Evolutionary conservation across 2,797 vertebrate species (phyloP), one percentile per base, ranked within the genome.

Genomic region (Malurus leucopterus): DNA sequence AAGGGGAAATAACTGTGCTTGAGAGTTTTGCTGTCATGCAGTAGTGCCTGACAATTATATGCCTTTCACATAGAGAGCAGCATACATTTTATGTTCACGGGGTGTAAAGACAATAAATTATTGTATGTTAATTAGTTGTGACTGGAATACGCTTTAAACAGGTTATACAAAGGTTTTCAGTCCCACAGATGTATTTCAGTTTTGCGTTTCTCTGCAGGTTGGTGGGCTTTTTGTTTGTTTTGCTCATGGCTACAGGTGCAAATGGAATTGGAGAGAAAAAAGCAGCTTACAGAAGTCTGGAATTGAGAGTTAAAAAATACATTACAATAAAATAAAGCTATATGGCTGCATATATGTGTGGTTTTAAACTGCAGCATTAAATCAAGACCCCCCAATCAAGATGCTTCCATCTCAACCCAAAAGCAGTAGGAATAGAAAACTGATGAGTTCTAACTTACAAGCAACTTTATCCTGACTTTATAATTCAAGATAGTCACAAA

Each of bases 281-380:
- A 63, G 10, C 27, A 61, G 19, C 8, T 65, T 65, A 44, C 10
- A 24, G 15, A 54, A 81, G 8, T 41, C 14, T 46, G 49, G 65
- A 72, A 23, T 38, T 72, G 13, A 46, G 53, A 41, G 32, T 36
- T 67, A 10, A 53, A 70, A 59, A 50, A 23, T 8, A 11, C 1
- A 10, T 58, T 62, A 68, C 29, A 49, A n/a, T 27, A 9, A 72
- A 15, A 5, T 18, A 55, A 49, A 8, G 19, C 11, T 18, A 12
- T 43, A 32, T 9, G n/a, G 47, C 3, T 44, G 2, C 8, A 3
- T 2, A 9, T 7, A 8, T 13, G 8, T 23, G 10, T 26, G 18
- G 27, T 72, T 76, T 62, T 57, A 10, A 85, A 77, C n/a, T 4
- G 4, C 6, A 85, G 23, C 12, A 26, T 62, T 63, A 81, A 58